Base-by-base conservation (phyloP, 23 tunicate species). In the Ciona savignyi region DNA sequence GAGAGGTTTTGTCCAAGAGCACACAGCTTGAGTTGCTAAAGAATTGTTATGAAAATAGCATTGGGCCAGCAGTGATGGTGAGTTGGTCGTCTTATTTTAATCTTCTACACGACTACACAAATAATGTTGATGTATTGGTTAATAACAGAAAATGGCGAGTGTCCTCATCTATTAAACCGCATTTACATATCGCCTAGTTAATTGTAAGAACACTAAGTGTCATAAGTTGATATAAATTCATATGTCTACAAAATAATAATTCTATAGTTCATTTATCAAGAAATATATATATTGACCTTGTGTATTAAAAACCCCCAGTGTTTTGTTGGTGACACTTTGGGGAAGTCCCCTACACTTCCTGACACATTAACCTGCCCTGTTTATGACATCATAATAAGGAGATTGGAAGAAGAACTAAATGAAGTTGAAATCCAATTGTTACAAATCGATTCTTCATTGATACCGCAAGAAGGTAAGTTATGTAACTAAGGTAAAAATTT, bases 21-120 rank as follows among this genome's bases (percentile, higher is more conserved):
- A 1, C 73, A 0, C 66, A 67, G 26, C n/a, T 22, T 22, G 27
- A 42, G 29, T 48, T 73, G 67, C 48, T 81, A 24, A 42, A 25
- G 51, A 35, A 48, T 34, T 66, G 65, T 27, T 11, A 24, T 4
- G 23, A 26, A 25, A 66, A 73, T 29, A 73, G 85, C 4, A 33
- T 81, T 34, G 85, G 85, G 19, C 70, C 78, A 49, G 62, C 66
- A 32, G 65, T 81, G 66, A 42, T 81, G 49, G 85, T 81, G 30
- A 73, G 85, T 2, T 23, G 30, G 3, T 9, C 25, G 68, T 23
- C 6, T 64, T n/a, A n/a, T n/a, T n/a, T n/a, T n/a, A n/a, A n/a
- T n/a, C n/a, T n/a, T n/a, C n/a, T n/a, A n/a, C n/a, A n/a, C n/a
- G n/a, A n/a, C n/a, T n/a, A n/a, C n/a, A n/a, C n/a, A n/a, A n/a